Conservation (phyloP, 1,140 invertebrate genomes). For the Neodiprion fabricii region DNA sequence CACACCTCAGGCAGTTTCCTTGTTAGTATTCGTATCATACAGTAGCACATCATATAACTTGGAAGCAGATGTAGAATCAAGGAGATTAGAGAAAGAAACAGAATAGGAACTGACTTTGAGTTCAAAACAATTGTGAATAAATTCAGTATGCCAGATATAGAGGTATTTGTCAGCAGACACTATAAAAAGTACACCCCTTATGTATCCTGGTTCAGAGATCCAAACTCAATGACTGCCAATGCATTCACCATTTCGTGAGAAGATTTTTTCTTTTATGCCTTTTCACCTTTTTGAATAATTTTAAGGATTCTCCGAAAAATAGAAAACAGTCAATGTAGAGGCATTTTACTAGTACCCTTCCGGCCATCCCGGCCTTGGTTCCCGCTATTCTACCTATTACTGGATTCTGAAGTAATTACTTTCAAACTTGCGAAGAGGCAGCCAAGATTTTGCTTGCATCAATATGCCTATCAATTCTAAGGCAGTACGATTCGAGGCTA, state of each 20-base stretch:
- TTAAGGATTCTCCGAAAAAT: too few species aligned
- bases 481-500: neutral
- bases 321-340: too few species aligned
- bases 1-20: too few species aligned
- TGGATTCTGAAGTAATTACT: neutral
- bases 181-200: slow-evolving; percentile 37
- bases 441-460: neutral
- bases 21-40: slow-evolving; percentile 45
- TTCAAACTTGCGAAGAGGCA: neutral
- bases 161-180: slow-evolving; percentile 35
- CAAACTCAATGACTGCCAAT: slow-evolving; percentile 27
- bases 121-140: slow-evolving; percentile 32
- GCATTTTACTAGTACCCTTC: too few species aligned
- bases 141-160: slow-evolving; percentile 32
- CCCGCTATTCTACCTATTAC: neutral
- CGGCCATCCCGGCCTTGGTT: neutral
- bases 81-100: slow-evolving; percentile 33
- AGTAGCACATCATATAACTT: slow-evolving; percentile 45
- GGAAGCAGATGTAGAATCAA: slow-evolving; percentile 35
- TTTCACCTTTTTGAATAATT: too few species aligned
- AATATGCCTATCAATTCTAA: neutral
- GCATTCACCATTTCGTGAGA: slow-evolving; percentile 29
- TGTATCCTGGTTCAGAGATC: slow-evolving; percentile 33
- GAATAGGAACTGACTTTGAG: slow-evolving; percentile 30
- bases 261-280: too few species aligned